Evolutionary conservation across 2,113 vertebrate genomes (phyloP).

Genomic region (Azemiops feae): DNA sequence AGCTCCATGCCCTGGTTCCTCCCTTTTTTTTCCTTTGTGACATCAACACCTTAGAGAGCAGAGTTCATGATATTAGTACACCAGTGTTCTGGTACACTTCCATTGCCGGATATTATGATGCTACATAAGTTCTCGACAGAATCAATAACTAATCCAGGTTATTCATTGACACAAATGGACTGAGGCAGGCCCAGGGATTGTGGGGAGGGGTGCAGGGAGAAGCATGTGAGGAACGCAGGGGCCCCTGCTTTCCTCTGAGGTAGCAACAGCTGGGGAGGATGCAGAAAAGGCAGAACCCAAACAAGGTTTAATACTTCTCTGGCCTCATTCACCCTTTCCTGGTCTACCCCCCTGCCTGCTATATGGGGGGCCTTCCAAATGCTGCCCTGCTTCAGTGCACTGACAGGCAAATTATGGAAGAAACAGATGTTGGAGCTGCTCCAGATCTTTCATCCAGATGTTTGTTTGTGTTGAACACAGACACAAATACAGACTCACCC

Average conservation of each 20-base stretch:
- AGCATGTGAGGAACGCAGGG: background rate
- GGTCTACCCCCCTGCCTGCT: conserved; percentile 15
- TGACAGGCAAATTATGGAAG: conserved; percentile 29
- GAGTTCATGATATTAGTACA: background rate
- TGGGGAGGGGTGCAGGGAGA: background rate
- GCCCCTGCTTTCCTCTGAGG: background rate
- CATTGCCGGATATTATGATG: background rate
- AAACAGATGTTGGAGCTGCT: conserved; percentile 30
- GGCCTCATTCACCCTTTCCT: conserved; percentile 13
- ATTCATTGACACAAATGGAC: background rate
- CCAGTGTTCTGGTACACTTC: background rate
- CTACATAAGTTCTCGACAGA: background rate
- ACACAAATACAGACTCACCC: conserved; percentile 28
- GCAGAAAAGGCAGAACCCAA: conserved; percentile 11
- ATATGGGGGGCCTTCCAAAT: conserved; percentile 22
- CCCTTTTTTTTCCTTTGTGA: background rate
- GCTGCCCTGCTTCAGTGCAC: conserved; percentile 20
- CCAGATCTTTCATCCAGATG: conserved; percentile 31
- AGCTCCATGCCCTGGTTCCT: too few species aligned
- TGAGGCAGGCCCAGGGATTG: background rate
- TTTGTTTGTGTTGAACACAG: conserved; percentile 27
- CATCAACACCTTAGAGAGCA: background rate
- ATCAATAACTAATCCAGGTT: background rate
- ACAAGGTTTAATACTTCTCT: conserved; percentile 15
- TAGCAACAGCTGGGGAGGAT: conserved; percentile 22